Base-by-base conservation (phyloP, 2,888 invertebrate species). In the Tenthredo distinguenda region DNA sequence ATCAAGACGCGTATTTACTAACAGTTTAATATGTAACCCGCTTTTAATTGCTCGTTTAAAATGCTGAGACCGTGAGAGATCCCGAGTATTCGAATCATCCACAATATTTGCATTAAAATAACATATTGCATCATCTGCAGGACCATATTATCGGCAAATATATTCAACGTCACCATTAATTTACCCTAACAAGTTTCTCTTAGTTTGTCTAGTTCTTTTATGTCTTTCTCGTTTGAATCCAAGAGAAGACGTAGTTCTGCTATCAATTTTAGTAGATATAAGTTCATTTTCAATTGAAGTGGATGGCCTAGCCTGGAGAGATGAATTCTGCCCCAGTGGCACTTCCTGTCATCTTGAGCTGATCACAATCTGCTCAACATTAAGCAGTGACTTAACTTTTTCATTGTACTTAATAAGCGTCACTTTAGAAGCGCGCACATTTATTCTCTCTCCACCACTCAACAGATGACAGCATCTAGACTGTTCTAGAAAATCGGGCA, bases 371-470 rank as follows among this genome's bases (percentile, higher is more conserved):
- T 96, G 96, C 94, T 98, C 97, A 86, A 98, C 96, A 92, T 97
- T 97, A 90, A 98, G 95, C 92, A 98, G 95, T 94, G 97, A 96
- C 90, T 96, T 95, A 88, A 98, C 96, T 93, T 96, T 97, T 91
- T 98, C 97, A 90, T 97, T 98, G 94, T 98, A 97, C 92, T 96
- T 96, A 88, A 98, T 96, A 85, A 98, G 95, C 83, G 96, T 96
- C 89, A 98, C 96, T 93, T 97, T 97, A 79, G 97, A 97, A 71
- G 97, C 96, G 86, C 97, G 95, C 85, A 97, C 96, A 93, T 97
- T 97, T 86, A 97, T 95, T 92, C 97, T 96, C 92, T 97, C 97
- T 50, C 97, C 97, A 72, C 96, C 96, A 90, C 96, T 96, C 86
- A 97, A 94, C 84, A 97, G 94, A 92, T 97, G 97, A 91, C 97